Conservation (phyloP, 2,113 vertebrate species). For the Pterocles burchelli region DNA sequence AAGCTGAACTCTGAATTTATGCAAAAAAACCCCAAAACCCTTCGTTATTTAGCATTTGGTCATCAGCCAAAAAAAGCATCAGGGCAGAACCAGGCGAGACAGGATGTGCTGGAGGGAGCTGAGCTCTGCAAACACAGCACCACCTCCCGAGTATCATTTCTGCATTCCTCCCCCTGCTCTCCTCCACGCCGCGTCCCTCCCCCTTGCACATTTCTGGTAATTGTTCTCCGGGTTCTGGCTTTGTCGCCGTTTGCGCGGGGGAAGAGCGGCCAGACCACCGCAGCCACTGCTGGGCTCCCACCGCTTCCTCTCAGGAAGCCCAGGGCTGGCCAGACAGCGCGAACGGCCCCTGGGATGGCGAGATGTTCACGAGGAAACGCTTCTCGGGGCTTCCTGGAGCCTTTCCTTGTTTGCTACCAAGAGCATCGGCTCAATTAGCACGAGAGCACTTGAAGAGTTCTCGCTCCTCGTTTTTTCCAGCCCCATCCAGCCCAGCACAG, state of each 20-base stretch:
- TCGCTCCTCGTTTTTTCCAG: not conserved
- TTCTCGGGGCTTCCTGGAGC: not conserved
- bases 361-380: not conserved
- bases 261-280: not conserved
- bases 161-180: not conserved
- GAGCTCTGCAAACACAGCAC: not conserved
- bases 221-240: constrained; percentile 3
- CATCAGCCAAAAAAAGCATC: not conserved
- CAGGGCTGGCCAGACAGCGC: not conserved
- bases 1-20: not conserved
- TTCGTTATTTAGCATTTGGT: not conserved
- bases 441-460: not conserved
- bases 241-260: not conserved
- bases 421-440: not conserved
- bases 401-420: not conserved
- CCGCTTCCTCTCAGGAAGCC: not conserved
- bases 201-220: constrained; percentile 5
- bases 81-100: not conserved
- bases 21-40: not conserved
- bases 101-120: not conserved
- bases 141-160: not conserved
- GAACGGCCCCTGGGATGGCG: not conserved
- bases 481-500: fast-evolving
- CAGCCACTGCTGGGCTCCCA: not conserved
- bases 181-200: not conserved